Percentiles rank a stretch among this genome's conserved stretches.
Conservation (phyloP, 2,113 vertebrate species). For the Jacana jacana region DNA sequence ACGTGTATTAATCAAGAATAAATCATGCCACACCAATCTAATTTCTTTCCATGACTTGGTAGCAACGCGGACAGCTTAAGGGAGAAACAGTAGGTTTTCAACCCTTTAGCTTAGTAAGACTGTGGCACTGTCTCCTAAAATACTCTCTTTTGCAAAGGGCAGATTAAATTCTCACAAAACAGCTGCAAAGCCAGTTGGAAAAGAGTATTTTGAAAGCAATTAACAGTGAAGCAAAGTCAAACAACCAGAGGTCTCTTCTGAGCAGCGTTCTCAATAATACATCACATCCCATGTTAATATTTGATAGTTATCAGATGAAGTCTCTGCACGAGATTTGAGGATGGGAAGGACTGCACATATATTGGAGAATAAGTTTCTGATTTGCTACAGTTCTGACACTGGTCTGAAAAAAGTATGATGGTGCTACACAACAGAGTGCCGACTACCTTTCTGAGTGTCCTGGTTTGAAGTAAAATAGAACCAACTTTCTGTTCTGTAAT, state of each 20-base stretch:
- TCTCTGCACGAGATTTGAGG: neutral
- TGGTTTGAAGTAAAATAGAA: no score
- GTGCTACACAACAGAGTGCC: neutral
- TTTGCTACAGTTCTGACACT: neutral
- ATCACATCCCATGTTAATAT: no score
- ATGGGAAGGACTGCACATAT: neutral
- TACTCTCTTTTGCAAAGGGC: neutral
- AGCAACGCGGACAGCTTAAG: neutral
- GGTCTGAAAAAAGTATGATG: neutral
- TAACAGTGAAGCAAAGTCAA: neutral
- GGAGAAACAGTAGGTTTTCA: neutral
- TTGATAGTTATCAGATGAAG: neutral
- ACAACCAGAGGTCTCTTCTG: neutral
- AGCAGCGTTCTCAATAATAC: neutral
- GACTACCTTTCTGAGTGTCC: neutral
- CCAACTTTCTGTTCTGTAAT: no score
- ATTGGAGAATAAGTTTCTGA: neutral
- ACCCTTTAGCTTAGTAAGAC: neutral
- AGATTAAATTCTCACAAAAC: neutral
- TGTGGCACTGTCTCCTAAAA: neutral
- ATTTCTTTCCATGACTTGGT: neutral
- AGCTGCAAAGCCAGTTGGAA: neutral
- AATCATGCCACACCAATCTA: neutral
- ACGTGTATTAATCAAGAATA: neutral
- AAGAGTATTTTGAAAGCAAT: neutral